These are phyloP conservation scores for Orgyia antiqua DNA, from an alignment of 2,888 invertebrate species.

Conservation along the genomic window DNA sequence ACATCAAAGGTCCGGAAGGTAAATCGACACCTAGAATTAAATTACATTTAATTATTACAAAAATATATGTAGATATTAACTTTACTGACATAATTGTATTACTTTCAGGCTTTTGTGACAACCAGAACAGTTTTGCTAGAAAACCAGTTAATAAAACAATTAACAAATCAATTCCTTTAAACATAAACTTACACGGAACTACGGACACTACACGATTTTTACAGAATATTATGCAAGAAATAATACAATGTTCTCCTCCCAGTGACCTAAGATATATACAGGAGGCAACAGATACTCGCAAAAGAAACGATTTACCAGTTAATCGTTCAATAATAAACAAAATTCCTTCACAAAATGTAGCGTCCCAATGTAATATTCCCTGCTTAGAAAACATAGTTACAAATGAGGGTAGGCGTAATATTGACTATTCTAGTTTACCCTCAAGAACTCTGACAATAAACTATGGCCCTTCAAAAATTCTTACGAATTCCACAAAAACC, in stretches of 20 bases:
- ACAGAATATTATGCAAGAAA: slow-evolving; percentile 46
- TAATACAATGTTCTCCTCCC: slow-evolving; percentile 29
- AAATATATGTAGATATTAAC: slow-evolving; percentile 1
- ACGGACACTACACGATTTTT: slow-evolving; percentile 39
- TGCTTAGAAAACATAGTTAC: neutral
- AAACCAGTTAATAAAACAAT: neutral
- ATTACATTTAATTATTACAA: neutral
- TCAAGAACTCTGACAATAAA: too few species aligned
- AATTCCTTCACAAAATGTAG: neutral
- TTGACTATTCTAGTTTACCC: too few species aligned
- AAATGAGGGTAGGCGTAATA: neutral
- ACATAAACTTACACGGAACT: slow-evolving; percentile 8
- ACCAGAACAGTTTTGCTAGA: neutral
- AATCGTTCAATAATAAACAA: too few species aligned
- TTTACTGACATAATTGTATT: neutral
- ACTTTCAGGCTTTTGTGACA: neutral
- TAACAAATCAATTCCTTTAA: slow-evolving; percentile 1
- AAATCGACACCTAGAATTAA: slow-evolving; percentile 1
- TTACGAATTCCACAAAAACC: too few species aligned
- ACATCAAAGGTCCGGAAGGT: slow-evolving; percentile 25
- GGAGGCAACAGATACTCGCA: too few species aligned
- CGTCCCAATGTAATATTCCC: neutral
- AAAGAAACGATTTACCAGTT: too few species aligned
- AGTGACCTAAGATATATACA: slow-evolving; percentile 9
- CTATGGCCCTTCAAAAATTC: too few species aligned